Base-by-base conservation (phyloP, 2,797 vertebrate species). In the Crenuchus spilurus region DNA sequence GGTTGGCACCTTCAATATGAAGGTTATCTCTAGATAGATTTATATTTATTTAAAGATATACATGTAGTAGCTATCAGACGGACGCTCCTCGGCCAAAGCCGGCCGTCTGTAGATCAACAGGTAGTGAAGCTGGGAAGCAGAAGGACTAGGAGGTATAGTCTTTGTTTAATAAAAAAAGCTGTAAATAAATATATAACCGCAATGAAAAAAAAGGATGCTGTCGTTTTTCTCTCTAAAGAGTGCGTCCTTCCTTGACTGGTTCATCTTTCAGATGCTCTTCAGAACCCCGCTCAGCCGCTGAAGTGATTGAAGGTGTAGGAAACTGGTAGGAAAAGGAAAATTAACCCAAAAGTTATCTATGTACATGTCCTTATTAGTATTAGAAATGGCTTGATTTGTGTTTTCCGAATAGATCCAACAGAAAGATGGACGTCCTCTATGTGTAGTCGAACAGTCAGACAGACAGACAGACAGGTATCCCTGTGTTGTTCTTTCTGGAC, bases 1-100 rank as follows among this genome's bases (percentile, higher is more conserved):
- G 92, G 94, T 91, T n/a, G 93, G 95, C 95, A 97, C 96, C 98
- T 99, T 99, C 98, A 99, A 99, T 99, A 99, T 99, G 98, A 99
- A 99, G 98, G 96, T 91, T 92, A 89, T 92, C 89, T 93, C 87
- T 85, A 91, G 87, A 91, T 93, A 91, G 90, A 89, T 87, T 92
- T 77, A 87, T 91, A 92, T 89, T 92, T 88, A 89, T 88, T 95
- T 95, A 95, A 93, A 95, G 92, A 94, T 95, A 95, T 95, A 97
- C 95, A 96, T 76, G 83, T 82, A 90, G 93, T 90, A 41, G 57
- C 10, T 54, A 26, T 39, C 92, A 81, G 82, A 80, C 79, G 82
- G 68, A 93, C 91, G 94, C 95, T 93, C 93, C 93, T 93, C 92
- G 91, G 93, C 92, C 86, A 92, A 89, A 82, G 72, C 84, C 88